Evolutionary conservation across 2,113 vertebrate genomes (phyloP).

Genomic region (Pelusios castaneus): DNA sequence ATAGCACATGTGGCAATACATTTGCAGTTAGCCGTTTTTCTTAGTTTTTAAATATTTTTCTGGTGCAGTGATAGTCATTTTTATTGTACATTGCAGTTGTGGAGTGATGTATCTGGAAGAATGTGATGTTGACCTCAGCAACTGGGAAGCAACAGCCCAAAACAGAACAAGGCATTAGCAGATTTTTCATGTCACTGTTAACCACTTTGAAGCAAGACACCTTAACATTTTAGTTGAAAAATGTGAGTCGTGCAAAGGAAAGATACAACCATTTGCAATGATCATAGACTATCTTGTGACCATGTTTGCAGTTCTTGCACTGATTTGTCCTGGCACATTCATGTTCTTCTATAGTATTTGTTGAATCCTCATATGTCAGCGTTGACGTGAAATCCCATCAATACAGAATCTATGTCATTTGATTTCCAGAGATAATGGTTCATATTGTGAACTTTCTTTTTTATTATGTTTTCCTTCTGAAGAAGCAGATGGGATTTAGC

Average conservation of each 20-base stretch:
- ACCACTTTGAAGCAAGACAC: neutral
- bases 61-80: neutral
- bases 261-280: neutral
- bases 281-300: neutral
- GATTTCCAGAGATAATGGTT: slow-evolving; percentile 56
- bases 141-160: neutral
- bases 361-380: neutral
- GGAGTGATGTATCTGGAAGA: neutral
- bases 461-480: slow-evolving; percentile 62
- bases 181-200: neutral
- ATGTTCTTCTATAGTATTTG: neutral
- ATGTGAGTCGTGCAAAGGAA: neutral
- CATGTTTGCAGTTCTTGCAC: neutral
- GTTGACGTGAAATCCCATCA: neutral
- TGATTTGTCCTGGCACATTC: neutral
- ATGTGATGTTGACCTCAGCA: neutral
- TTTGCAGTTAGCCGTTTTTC: neutral
- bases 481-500: slow-evolving; percentile 79
- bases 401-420: neutral
- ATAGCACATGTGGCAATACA: slow-evolving; percentile 37
- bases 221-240: neutral
- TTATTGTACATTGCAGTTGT: neutral
- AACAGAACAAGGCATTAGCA: neutral
- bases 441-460: slow-evolving; percentile 57
- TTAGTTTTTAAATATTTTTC: neutral